Evolutionary conservation across 2,113 vertebrate genomes (phyloP).

Genomic region (Tamias sibiricus): DNA sequence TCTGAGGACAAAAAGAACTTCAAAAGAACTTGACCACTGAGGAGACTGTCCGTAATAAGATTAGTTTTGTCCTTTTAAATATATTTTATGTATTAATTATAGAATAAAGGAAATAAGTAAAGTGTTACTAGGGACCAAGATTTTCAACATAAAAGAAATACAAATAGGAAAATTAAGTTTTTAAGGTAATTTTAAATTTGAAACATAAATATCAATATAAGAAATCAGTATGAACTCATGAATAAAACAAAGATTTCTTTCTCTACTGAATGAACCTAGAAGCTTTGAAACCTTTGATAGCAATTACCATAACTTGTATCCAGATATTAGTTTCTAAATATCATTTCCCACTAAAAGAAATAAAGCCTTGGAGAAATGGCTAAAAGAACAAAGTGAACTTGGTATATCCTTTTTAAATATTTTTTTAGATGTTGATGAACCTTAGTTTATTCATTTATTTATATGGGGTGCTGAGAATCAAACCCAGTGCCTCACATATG

Average conservation of each 20-base stretch:
- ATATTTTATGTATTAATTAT: not conserved
- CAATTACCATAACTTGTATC: not conserved
- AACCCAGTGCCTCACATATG: too few species aligned
- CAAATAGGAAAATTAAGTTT: constrained; percentile 4
- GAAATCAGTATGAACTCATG: not conserved
- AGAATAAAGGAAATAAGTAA: constrained; percentile 28
- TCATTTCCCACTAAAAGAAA: not conserved
- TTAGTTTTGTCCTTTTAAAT: constrained; percentile 30
- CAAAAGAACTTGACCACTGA: not conserved
- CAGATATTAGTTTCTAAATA: not conserved
- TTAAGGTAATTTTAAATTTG: not conserved
- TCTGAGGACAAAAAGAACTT: constrained; percentile 32
- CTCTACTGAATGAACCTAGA: not conserved
- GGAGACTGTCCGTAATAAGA: not conserved
- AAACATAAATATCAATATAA: not conserved
- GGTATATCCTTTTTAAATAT: not conserved
- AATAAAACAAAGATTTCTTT: not conserved
- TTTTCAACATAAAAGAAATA: constrained; percentile 27
- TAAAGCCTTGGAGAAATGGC: not conserved
- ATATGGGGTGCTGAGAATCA: too few species aligned
- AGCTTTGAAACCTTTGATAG: not conserved
- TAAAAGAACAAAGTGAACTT: not conserved
- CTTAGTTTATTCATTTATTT: too few species aligned
- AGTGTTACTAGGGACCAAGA: not conserved
- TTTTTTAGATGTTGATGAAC: too few species aligned